Conservation (phyloP, 2,797 vertebrate genomes). For the Myotis vivesi region DNA sequence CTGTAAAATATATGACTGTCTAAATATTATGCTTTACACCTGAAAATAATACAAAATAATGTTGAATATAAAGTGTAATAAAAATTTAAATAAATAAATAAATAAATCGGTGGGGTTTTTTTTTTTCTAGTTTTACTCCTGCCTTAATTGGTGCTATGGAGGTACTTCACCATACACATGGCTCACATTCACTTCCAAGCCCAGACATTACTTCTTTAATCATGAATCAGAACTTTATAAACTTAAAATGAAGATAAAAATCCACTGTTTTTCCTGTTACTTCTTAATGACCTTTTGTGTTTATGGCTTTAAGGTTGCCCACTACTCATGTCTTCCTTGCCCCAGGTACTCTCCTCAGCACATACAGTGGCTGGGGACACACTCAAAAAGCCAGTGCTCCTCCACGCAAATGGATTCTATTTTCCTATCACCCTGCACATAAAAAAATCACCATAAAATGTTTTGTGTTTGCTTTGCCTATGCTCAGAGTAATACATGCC, state of each 20-base stretch:
- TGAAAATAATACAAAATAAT: neutral
- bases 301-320: constrained; percentile 74
- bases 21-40: neutral
- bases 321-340: neutral
- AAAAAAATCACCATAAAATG: constrained; percentile 26
- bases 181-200: constrained; percentile 43
- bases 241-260: constrained; percentile 23
- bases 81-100: neutral
- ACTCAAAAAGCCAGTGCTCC: neutral
- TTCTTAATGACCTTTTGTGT: constrained; percentile 55
- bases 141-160: neutral
- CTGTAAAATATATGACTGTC: neutral
- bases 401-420: neutral
- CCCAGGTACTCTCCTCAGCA: neutral
- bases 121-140: neutral
- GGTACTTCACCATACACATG: neutral
- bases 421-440: constrained; percentile 35
- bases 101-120: constrained; percentile 50
- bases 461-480: constrained; percentile 44
- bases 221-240: constrained; percentile 19
- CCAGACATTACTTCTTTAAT: constrained; percentile 55
- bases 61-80: neutral
- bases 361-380: neutral
- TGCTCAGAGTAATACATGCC: constrained; percentile 23
- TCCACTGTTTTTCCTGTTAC: neutral